phyloP scores from a whole-genome alignment of 2,888 invertebrate genomes.

The Gari tellinella region DNA sequence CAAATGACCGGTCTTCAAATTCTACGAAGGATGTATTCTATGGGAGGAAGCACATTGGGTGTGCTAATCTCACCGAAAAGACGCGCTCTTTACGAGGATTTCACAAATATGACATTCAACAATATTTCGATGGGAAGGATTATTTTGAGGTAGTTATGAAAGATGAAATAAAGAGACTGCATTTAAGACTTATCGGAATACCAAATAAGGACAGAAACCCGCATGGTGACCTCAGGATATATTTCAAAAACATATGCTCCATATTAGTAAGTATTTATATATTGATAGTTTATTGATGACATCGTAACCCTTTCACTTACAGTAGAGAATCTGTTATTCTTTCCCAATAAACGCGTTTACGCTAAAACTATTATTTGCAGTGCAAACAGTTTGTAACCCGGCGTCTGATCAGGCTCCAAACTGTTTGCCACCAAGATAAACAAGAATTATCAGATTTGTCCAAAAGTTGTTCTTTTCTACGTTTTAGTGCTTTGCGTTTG shows the following conservation, averaged over 20 bases:
- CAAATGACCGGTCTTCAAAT: slow-evolving; percentile 50
- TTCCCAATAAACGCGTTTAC: too few relatives aligned
- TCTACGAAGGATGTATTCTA: slow-evolving; percentile 48
- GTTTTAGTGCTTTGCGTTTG: too few relatives aligned
- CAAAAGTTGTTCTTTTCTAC: too few relatives aligned
- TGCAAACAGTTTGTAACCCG: too few relatives aligned
- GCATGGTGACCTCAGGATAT: slow-evolving; percentile 29
- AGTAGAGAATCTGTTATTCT: too few relatives aligned
- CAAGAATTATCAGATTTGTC: too few relatives aligned
- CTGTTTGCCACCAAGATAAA: too few relatives aligned
- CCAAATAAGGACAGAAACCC: slow-evolving; percentile 32
- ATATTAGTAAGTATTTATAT: slow-evolving; percentile 42
- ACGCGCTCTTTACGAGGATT: slow-evolving; percentile 45
- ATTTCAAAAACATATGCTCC: slow-evolving; percentile 45
- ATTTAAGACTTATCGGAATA: slow-evolving; percentile 23
- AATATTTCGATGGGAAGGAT: slow-evolving; percentile 30
- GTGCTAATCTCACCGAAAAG: slow-evolving; percentile 38
- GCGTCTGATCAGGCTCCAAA: too few relatives aligned
- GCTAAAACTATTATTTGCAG: too few relatives aligned
- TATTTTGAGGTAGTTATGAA: slow-evolving; percentile 22
- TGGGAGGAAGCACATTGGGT: slow-evolving; percentile 54
- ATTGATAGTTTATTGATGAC: too few relatives aligned
- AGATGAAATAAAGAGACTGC: slow-evolving; percentile 30
- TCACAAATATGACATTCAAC: slow-evolving; percentile 30
- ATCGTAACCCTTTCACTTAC: too few relatives aligned